Base-by-base conservation (phyloP, 2,888 invertebrate species). In the Drosophila prostipennis region DNA sequence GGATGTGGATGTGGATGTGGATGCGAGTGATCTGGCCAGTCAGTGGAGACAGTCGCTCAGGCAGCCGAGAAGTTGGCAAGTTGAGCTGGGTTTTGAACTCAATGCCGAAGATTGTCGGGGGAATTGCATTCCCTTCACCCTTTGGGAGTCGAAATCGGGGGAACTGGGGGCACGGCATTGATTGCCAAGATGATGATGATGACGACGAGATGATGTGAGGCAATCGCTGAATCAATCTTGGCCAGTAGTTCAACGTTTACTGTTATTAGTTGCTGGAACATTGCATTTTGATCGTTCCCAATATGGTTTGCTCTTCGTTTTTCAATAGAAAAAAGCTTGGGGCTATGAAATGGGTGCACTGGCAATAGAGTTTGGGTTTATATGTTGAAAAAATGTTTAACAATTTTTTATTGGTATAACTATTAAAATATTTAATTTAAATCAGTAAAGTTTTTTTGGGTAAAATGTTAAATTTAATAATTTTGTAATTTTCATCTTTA, bases 191-290 rank as follows among this genome's bases (percentile, higher is more conserved):
- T 51, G 74, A 65, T 29, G 29, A 29, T 55, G 71, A 54, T 64
- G 65, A 56, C 37, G 54, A 71, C 67, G 76, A 80, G 76, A 80
- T 82, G 79, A 80, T 80, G 80, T 75, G 75, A 80, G 78, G 59
- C 80, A 80, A 83, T 80, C 76, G 79, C 64, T 76, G 72, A 72
- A 78, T 79, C 79, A 80, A 79, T 83, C 81, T 79, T 80, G 81
- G 79, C 85, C 81, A 84, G 84, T 84, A 78, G 79, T 80, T 79
- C 84, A 84, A 68, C 81, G 72, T 84, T 84, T 80, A 83, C 79
- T 75, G 84, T 83, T 79, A 79, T 80, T 80, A 80, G 59, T 64
- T 75, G 80, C 56, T 60, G 60, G 40, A 64, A 64, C 73, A 71
- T 67, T 65, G 68, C 40, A 74, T 59, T 74, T 67, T 74, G 59